Base-by-base conservation (phyloP, 2,888 invertebrate species). In the Lypha dubia region DNA sequence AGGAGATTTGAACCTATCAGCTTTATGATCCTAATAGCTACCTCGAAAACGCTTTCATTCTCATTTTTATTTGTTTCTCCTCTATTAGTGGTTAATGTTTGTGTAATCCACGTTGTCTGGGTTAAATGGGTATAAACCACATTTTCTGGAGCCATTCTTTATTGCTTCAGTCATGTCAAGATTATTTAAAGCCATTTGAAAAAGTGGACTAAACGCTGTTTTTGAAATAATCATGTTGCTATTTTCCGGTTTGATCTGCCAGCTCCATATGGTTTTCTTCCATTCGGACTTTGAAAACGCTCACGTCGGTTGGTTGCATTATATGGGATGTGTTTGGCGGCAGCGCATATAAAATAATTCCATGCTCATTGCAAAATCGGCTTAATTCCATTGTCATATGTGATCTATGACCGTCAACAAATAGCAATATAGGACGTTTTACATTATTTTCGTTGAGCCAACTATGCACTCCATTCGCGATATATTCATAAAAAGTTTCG, bases 401-500 rank as follows among this genome's bases (percentile, higher is more conserved):
- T 0, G 46, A 46, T 7, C 17, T 46, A 17, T 46, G 46, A 17
- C 46, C 49, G 9, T 49, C 49, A 5, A 49, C 49, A 49, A 49
- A 49, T 6, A 49, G 9, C 9, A 49, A 1, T 20, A 49, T 49
- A 1, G 49, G 9, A 9, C 49, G 46, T 70, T 79, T 56, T 6
- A 86, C 56, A 28, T 79, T 79, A 9, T 73, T 9, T 41, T 83
- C 38, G 53, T 41, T 49, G 15, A 83, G 20, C 74, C 77, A 82
- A 56, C 67, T 73, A 74, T 83, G 65, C 0, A 86, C 74, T 41
- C 77, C 35, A 20, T 65, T 56, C 3, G 62, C 56, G 11, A 68
- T 32, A 13, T 68, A 67, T 41, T 81, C 56, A n/a, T 53, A 71
- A 24, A 86, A 84, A 1, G 70, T 79, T 41, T 86, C 81, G 1